phyloP scores from a whole-genome alignment of 2,888 invertebrate species.

The Lucinisca nassula region DNA sequence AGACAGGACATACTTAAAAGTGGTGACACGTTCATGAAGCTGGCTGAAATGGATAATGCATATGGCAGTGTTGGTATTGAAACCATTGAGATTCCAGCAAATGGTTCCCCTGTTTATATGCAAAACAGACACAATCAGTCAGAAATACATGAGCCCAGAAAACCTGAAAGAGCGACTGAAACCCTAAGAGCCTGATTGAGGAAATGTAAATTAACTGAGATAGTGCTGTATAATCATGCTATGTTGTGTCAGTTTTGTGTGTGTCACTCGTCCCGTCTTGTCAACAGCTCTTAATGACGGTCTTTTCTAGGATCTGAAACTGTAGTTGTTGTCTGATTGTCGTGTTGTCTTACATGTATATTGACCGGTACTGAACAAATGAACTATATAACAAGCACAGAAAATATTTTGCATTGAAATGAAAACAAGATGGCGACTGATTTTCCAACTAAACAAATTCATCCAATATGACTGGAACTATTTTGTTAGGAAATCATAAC shows the following conservation, averaged over 20 bases:
- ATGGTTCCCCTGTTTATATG: too few relatives aligned
- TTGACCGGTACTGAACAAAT: too few relatives aligned
- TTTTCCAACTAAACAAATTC: too few relatives aligned
- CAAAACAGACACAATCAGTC: not conserved
- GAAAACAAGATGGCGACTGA: too few relatives aligned
- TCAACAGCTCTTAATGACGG: not conserved
- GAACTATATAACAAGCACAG: too few relatives aligned
- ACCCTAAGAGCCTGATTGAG: not conserved
- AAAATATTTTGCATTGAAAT: too few relatives aligned
- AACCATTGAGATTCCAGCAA: too few relatives aligned
- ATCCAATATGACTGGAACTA: too few relatives aligned
- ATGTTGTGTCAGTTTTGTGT: too few relatives aligned
- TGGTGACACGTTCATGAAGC: not conserved
- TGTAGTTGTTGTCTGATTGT: too few relatives aligned
- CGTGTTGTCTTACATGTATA: too few relatives aligned
- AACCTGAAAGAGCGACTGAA: not conserved
- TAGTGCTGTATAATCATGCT: not conserved
- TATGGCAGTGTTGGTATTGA: not conserved
- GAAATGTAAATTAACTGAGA: not conserved
- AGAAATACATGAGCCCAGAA: not conserved
- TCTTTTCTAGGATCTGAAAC: not conserved
- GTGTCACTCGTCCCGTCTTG: not conserved
- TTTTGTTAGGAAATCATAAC: too few relatives aligned
- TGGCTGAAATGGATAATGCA: not conserved
- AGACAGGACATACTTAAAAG: not conserved